Percentiles rank a stretch among this genome's conserved stretches.
These are phyloP conservation scores for Leiothrix lutea DNA, from an alignment of 2,113 vertebrate species.

Conservation along the genomic window DNA sequence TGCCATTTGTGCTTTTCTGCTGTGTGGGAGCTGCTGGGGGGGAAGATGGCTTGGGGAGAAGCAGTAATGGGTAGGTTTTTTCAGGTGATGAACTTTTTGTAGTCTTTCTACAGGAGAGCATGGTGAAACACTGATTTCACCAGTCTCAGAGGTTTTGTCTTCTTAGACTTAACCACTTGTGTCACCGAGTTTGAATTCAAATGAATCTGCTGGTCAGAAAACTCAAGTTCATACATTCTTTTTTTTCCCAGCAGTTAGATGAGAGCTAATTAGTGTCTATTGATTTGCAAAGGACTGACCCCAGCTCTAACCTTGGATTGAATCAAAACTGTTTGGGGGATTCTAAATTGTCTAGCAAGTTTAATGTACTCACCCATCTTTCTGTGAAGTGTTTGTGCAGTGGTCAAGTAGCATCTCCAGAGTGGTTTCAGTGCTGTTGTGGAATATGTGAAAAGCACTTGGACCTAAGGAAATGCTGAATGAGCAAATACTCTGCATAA, in stretches of 20 bases:
- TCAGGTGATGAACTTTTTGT: not conserved
- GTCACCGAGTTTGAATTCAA: slow-evolving; percentile 15
- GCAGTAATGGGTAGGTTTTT: not conserved
- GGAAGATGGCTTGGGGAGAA: not conserved
- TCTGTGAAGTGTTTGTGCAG: not conserved
- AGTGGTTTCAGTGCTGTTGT: not conserved
- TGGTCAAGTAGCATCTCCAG: not conserved
- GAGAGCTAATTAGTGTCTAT: slow-evolving; percentile 40
- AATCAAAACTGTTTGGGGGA: not conserved
- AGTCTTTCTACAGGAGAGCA: not conserved
- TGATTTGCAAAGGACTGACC: slow-evolving; percentile 37
- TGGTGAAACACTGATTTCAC: not conserved
- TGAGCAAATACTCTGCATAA: not conserved
- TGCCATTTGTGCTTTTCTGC: not conserved
- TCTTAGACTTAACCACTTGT: not conserved
- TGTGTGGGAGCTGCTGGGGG: not conserved
- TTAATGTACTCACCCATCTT: not conserved
- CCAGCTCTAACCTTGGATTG: slow-evolving; percentile 5
- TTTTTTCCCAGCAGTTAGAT: slow-evolving; percentile 2
- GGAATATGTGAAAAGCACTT: not conserved
- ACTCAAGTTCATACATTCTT: not conserved
- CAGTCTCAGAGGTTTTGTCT: not conserved
- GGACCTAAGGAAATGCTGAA: not conserved
- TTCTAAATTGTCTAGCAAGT: slow-evolving; percentile 4
- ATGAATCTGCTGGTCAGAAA: not conserved